Base-by-base conservation (phyloP, 2,113 vertebrate genomes). In the Cephalopholis sonnerati region DNA sequence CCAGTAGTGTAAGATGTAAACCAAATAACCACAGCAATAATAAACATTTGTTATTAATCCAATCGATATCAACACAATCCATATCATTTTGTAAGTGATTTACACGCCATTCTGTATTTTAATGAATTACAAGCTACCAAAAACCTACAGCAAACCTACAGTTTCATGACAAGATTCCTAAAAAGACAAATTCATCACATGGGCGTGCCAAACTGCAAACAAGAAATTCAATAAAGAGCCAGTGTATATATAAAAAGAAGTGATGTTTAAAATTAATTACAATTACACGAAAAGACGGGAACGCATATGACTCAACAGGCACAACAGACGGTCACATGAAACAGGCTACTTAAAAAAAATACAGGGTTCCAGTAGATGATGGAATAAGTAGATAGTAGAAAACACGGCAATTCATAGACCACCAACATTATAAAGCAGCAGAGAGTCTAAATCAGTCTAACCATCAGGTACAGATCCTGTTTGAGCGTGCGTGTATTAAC, bases 391-490 rank as follows among this genome's bases (percentile, higher is more conserved):
- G 74, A 51, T 32, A 12, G 57, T 9, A 64, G 61, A 83, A 77
- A 58, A 64, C 64, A 73, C 5, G 27, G 68, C 54, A 81, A 69
- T 78, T 74, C 77, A 80, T 74, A 82, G 92, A 89, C 86, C 86
- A 91, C 89, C 91, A 90, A 89, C 85, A 83, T 73, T 39, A 82
- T 81, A 70, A 80, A 92, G 64, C 44, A 39, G 74, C 50, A 75
- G 63, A 24, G 32, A 79, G 71, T 54, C 68, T 87, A 84, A 84
- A 87, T 83, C 63, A 80, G 79, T 63, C n/a, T 85, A 93, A 90
- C 72, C 84, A 92, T 90, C 84, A 89, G 76, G 89, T 92, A 71
- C 41, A 51, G 86, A 68, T 86, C 66, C 73, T 77, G 74, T 82
- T 74, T 77, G 72, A 83, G 79, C 17, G 59, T 87, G 75, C 68